phyloP scores from a whole-genome alignment of 37 sponge, comb jelly and placozoan species.

The Halichondria panicea region DNA sequence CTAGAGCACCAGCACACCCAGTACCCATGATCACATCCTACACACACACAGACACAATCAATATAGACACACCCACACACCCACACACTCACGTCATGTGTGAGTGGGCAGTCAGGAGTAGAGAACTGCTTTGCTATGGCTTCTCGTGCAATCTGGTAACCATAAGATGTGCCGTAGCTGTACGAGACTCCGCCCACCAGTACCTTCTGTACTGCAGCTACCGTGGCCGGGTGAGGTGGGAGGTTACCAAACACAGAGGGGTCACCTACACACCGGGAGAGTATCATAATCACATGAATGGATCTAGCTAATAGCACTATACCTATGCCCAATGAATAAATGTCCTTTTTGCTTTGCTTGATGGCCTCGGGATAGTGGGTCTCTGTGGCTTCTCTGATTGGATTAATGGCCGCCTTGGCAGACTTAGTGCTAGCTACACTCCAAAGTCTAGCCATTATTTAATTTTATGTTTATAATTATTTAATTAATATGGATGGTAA shows the following conservation, averaged over 20 bases:
- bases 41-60: too few species aligned
- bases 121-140: slow-evolving; percentile 68
- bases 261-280: slow-evolving; percentile 75
- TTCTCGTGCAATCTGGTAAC: slow-evolving; percentile 42
- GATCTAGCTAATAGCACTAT: too few species aligned
- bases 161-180: slow-evolving; percentile 74
- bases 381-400: too few species aligned
- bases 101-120: slow-evolving; percentile 18
- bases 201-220: slow-evolving; percentile 47
- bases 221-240: slow-evolving; percentile 54
- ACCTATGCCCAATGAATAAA: too few species aligned
- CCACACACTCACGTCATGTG: slow-evolving; percentile 35
- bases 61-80: background rate
- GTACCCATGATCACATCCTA: slow-evolving; percentile 84
- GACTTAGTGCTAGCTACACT: too few species aligned
- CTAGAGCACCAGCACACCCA: slow-evolving; percentile 84
- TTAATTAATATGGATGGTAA: too few species aligned
- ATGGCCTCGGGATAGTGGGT: too few species aligned
- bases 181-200: slow-evolving; percentile 37
- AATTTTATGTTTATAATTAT: too few species aligned
- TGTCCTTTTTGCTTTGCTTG: too few species aligned
- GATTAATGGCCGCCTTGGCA: too few species aligned
- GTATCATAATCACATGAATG: too few species aligned
- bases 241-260: slow-evolving; percentile 80
- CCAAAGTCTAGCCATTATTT: too few species aligned